Base-by-base conservation (phyloP, 2,888 invertebrate genomes). In the Dioctria rufipes region DNA sequence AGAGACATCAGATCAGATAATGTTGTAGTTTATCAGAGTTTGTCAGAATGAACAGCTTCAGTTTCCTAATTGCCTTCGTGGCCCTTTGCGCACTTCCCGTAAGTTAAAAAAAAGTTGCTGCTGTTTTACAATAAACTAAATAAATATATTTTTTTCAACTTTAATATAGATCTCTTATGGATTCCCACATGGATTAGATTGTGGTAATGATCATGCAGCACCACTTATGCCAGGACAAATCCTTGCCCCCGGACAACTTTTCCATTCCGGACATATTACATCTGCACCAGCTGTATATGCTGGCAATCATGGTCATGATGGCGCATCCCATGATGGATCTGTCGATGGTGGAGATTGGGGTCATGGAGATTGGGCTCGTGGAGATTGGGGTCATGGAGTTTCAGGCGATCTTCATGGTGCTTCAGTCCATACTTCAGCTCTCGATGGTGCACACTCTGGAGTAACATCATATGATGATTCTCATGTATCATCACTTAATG, bases 41-140 rank as follows among this genome's bases (percentile, higher is more conserved):
- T 71, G 71, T 71, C 71, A 71, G 37, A 71, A 71, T 71, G 71
- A 71, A 71, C n/a, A 71, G 51, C 51, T 54, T 71, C 71, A 71
- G 71, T 51, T 71, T 71, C 71, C 71, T 71, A 37, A 54, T 71
- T 71, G 71, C 71, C 71, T 71, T 71, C 54, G 71, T 54, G 71
- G 71, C 71, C 51, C 51, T 39, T 51, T 51, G 39, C 71, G 39
- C 54, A 25, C 37, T 49, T 54, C n/a, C 54, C 37, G 49, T 71
- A 71, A 71, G 49, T 71, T 71, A 39, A 67, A 25, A 25, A n/a
- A 0, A 43, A 43, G 42, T 46, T 67, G n/a, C 11, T 37, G n/a
- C 25, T 71, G 37, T 54, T 51, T 51, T 54, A 2, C 8, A 71
- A 54, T 42, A 37, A 11, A 11, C 9, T 37, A 51, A 49, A 71